Evolutionary conservation across 2,888 invertebrate species (phyloP).

Genomic region (Sepiola atlantica): DNA sequence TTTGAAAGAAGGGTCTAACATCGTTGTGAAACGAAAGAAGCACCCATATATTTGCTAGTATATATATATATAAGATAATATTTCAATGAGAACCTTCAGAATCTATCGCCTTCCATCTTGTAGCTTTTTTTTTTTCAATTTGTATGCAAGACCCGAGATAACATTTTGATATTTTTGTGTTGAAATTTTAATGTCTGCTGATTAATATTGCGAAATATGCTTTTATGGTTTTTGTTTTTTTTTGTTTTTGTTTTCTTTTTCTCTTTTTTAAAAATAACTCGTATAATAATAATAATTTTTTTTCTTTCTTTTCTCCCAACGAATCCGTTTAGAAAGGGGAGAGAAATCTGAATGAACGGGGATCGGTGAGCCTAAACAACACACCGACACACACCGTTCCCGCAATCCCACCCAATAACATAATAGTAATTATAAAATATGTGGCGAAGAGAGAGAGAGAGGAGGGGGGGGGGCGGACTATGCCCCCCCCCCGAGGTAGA

Average conservation of each 20-base stretch:
- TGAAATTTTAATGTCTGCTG: constrained; percentile 22
- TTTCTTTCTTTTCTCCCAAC: neutral
- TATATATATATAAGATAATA: too few relatives aligned
- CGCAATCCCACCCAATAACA: neutral
- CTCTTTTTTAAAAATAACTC: neutral
- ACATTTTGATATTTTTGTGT: constrained; percentile 23
- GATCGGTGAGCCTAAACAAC: neutral
- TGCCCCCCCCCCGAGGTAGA: neutral
- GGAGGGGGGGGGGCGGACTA: too few relatives aligned
- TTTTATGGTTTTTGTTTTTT: neutral
- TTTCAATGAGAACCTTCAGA: neutral
- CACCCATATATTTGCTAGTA: too few relatives aligned
- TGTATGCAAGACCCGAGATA: neutral
- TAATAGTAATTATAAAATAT: constrained; percentile 12
- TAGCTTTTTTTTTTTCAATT: too few relatives aligned
- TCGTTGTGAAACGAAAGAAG: too few relatives aligned
- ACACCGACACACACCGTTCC: neutral
- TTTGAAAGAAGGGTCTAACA: too few relatives aligned
- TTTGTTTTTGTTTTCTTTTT: too few relatives aligned
- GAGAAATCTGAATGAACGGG: neutral
- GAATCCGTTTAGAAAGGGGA: neutral
- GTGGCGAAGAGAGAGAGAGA: too few relatives aligned
- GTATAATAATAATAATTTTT: neutral
- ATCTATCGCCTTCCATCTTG: neutral
- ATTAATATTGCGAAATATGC: neutral